Evolutionary conservation across 2,113 vertebrate species (phyloP).

Genomic region (Quiscalus mexicanus): DNA sequence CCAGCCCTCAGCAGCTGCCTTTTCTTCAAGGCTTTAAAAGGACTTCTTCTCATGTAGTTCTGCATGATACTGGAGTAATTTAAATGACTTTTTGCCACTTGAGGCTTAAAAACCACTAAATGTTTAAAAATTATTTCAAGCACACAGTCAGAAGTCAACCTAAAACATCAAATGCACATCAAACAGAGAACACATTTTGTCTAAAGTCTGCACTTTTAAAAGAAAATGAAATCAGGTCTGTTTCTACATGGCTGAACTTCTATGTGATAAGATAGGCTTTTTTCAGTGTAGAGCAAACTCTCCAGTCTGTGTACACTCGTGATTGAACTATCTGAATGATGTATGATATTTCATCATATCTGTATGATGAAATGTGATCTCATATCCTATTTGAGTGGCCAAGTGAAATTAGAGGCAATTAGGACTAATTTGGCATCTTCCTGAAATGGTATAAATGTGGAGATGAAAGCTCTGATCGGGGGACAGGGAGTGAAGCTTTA

Average conservation of each 20-base stretch:
- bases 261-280: not conserved
- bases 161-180: not conserved
- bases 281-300: not conserved
- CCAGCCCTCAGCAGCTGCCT: not conserved
- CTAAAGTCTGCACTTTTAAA: not conserved
- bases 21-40: not conserved
- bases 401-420: slow-evolving; percentile 54
- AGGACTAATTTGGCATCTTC: slow-evolving; percentile 24
- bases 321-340: slow-evolving; percentile 20
- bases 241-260: not conserved
- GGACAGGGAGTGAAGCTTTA: not conserved
- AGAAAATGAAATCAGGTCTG: not conserved
- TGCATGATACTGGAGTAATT: not conserved
- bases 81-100: not conserved
- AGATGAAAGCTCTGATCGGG: slow-evolving; percentile 45
- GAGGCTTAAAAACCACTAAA: not conserved
- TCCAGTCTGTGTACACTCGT: not conserved
- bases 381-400: slow-evolving; percentile 40
- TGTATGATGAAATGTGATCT: slow-evolving; percentile 34
- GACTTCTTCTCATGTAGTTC: not conserved
- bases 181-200: not conserved
- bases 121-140: not conserved
- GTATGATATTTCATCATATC: too few relatives aligned
- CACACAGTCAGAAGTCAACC: not conserved
- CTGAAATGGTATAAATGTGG: slow-evolving; percentile 13